Base-by-base conservation (phyloP, 1,140 invertebrate genomes). In the Acromyrmex heyeri region DNA sequence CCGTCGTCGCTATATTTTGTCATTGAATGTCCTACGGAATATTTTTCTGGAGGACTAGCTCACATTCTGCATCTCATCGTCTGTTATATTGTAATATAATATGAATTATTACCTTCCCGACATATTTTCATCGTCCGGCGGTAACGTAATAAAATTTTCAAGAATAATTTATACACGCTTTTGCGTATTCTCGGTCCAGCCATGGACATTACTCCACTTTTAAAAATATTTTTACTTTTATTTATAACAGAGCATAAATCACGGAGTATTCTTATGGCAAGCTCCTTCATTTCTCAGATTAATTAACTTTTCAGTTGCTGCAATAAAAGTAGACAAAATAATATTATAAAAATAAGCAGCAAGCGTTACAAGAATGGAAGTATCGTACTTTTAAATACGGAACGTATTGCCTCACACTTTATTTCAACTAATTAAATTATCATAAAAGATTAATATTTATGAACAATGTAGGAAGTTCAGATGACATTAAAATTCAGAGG, bases 91-190 rank as follows among this genome's bases (percentile, higher is more conserved):
- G 48, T 50, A 83, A 75, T 50, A 21, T 50, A 83, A 75, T 50
- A 21, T 50, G 18, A 73, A 73, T 83, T 83, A 83, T 75, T 73
- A 61, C n/a, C 48, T 61, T 8, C 38, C 18, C 69, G 38, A 61
- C 69, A n/a, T 83, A 75, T 61, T 82, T 21, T 75, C 50, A 70
- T 61, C 59, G 57, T 34, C 55, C 38, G 24, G 21, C 34, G 27
- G n/a, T 61, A n/a, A 48, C 27, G 55, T 83, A 83, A 83, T 83
- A 83, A 83, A 83, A 83, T 83, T 27, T 82, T 82, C 5, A 21
- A 57, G 34, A 82, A 72, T 73, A 82, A 82, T 82, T 82, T 44
- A 59, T 72, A 24, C 16, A 67, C 10, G 53, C 12, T 30, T n/a
- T 61, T 73, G n/a, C 77, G 24, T 34, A 61, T 83, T 75, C n/a